Evolutionary conservation across 2,113 vertebrate species (phyloP), one percentile per base, ranked within the genome.

Genomic region (Nothocercus julius): DNA sequence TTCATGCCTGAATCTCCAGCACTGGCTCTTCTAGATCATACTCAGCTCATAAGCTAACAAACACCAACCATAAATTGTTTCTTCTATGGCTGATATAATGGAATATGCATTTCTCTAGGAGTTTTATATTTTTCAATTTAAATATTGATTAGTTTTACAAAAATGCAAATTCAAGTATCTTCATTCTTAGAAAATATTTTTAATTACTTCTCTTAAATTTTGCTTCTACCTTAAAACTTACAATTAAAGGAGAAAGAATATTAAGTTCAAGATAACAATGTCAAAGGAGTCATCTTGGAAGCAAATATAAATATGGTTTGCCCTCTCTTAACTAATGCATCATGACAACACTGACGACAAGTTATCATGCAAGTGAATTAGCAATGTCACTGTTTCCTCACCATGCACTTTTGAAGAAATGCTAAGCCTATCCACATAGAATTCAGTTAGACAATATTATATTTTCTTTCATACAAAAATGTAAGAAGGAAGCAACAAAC

Each of bases 231-330:
- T 95, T 84, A 72, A 93, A 96, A 95, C 85, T 97, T 84, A 51
- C 54, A 96, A 97, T 97, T 97, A 97, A 97, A 97, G 95, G 97
- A 98, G 97, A 98, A 98, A 97, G 96, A 97, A 92, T 96, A 87
- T 92, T 94, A 98, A 98, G 88, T 96, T 98, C 97, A 98, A 69
- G 97, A 97, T 95, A 97, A 96, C 96, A 97, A 95, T 98, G 98
- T 98, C 98, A 98, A 92, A 97, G 93, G 95, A 97, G 98, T 98
- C 97, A 97, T 95, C 96, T 97, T 97, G 97, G 97, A 49, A 3
- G 94, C 67, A 91, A 96, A 98, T 92, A 97, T 90, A 97, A 98
- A 97, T 96, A 97, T 92, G 92, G 97, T 95, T 98, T 98, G 94
- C 96, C 62, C 78, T 97, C 93, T 97, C 97, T 96, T 97, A 96